A percentile compares a stretch with the other conserved stretches of the same genome.
Conservation (phyloP, 1,140 invertebrate genomes). For the Heliconius hermathena region DNA sequence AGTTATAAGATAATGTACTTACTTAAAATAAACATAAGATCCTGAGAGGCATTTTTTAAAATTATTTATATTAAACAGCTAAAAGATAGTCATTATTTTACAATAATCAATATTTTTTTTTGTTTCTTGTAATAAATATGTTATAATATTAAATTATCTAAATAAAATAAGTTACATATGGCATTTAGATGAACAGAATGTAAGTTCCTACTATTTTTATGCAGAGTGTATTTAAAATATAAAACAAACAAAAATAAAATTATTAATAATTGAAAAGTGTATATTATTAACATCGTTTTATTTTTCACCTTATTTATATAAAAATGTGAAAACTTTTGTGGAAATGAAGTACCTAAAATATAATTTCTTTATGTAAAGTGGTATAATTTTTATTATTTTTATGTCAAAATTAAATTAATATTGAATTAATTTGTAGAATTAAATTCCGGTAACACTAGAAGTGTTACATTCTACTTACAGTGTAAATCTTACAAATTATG, state of each 20-base stretch:
- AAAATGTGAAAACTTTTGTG: no score
- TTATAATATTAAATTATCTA: not conserved
- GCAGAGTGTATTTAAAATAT: slow-evolving; percentile 49
- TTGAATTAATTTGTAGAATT: no score
- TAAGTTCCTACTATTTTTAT: slow-evolving; percentile 69
- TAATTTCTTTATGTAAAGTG: no score
- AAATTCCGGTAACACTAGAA: no score
- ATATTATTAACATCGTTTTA: slow-evolving; percentile 12
- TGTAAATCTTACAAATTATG: no score
- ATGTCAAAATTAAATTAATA: no score
- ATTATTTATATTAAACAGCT: slow-evolving; percentile 11
- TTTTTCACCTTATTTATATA: not conserved
- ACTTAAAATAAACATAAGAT: slow-evolving; percentile 16
- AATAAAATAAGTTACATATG: slow-evolving; percentile 39
- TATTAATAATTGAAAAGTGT: slow-evolving; percentile 27
- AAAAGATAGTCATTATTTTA: slow-evolving; percentile 14
- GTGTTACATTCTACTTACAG: no score
- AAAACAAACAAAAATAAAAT: slow-evolving; percentile 12
- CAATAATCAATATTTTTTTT: not conserved
- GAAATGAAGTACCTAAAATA: no score
- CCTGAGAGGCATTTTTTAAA: slow-evolving; percentile 26
- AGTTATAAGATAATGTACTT: slow-evolving; percentile 22
- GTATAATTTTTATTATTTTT: no score
- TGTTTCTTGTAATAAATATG: slow-evolving; percentile 7
- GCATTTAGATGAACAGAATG: slow-evolving; percentile 57